Evolutionary conservation across 2,888 invertebrate species (phyloP), one percentile per base, ranked within the genome.

Genomic region (Melinopterus prodromus): DNA sequence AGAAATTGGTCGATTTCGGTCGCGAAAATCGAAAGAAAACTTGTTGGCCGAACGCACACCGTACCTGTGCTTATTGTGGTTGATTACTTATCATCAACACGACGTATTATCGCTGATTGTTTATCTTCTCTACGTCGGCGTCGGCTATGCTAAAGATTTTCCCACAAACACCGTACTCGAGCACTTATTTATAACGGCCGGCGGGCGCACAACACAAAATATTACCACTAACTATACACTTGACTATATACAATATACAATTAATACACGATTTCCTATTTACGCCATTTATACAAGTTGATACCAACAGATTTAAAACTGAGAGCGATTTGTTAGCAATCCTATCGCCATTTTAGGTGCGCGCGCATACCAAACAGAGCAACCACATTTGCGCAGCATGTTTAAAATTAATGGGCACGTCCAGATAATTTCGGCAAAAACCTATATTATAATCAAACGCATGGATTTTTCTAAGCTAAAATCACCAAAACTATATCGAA

Each of bases 221-320:
- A 92, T 92, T 92, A 92, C 90, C 91, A 93, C 93, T 93, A 93
- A 92, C 93, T 93, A 91, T 93, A 93, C 93, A 93, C 91, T 89
- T 90, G 91, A 92, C 93, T 93, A 93, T 93, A 92, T 93, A 93
- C 93, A 93, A 93, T 92, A 91, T 92, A 92, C 92, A 92, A 91
- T 91, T 92, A 91, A 90, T 91, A 92, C 91, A 91, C 90, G 90
- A 91, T 91, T 90, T 90, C 89, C 90, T 90, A 89, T 90, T 93
- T 93, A 93, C 90, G 92, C 92, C 93, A 93, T 93, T 92, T 92
- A 93, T 91, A 91, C 90, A 89, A 89, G 90, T 91, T 91, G 92
- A 93, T 92, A 91, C 91, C 91, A 90, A 90, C 89, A 89, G 92
- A 89, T 89, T 89, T 88, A 88, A 88, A 88, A 88, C 87, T 88